Percentiles rank a stretch among this genome's conserved stretches.
Evolutionary conservation across 2,888 invertebrate species (phyloP).

Genomic region (Chydorus sphaericus): DNA sequence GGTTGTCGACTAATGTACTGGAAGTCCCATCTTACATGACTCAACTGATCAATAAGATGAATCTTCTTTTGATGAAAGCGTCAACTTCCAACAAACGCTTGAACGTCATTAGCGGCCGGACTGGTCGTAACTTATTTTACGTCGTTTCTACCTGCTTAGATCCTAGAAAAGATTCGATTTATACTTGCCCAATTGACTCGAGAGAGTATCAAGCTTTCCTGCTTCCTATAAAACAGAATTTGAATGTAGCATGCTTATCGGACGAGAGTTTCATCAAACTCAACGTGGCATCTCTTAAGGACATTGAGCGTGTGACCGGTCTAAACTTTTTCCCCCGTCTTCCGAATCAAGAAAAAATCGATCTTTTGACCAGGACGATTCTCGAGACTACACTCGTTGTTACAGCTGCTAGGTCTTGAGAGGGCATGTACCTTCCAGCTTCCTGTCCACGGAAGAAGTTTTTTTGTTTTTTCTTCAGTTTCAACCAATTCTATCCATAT

Average conservation of each 20-base stretch:
- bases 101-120: conserved; percentile 6
- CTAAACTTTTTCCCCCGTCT: conserved; percentile 1
- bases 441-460: no score
- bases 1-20: neutral
- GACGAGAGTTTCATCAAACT: neutral
- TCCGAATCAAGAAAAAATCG: neutral
- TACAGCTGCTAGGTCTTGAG: no score
- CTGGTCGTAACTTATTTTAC: neutral
- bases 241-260: neutral
- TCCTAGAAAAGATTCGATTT: no score
- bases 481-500: no score
- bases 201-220: conserved; percentile 3
- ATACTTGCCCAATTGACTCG: neutral
- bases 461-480: no score
- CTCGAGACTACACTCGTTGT: conserved; percentile 2
- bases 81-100: neutral
- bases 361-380: conserved; percentile 3
- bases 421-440: no score
- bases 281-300: conserved; percentile 8
- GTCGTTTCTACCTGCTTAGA: conserved; percentile 7
- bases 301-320: conserved; percentile 8
- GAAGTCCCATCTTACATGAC: neutral
- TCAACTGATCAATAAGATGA: neutral
- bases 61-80: neutral
- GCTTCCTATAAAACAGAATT: neutral